These are phyloP conservation scores for Casuarius casuarius DNA, from an alignment of 2,113 vertebrate genomes.

Conservation along the genomic window DNA sequence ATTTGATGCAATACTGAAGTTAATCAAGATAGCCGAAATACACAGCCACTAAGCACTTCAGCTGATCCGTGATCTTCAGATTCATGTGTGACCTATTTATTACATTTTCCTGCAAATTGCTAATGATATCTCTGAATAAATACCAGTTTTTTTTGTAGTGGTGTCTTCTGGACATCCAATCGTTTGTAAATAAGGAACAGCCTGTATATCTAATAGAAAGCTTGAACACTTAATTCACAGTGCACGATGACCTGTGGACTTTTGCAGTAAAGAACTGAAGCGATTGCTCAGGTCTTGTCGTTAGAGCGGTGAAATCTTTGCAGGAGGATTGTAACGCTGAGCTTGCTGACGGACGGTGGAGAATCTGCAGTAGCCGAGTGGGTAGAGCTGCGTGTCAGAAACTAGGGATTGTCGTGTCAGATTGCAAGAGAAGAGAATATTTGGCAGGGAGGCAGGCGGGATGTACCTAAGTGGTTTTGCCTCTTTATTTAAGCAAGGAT, in stretches of 20 bases:
- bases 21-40: neutral
- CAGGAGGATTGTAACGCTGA: neutral
- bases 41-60: neutral
- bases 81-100: neutral
- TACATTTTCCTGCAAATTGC: neutral
- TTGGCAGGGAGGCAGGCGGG: neutral
- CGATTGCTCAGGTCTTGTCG: neutral
- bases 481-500: neutral
- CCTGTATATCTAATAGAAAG: neutral
- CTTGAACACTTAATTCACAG: neutral
- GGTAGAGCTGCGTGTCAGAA: neutral
- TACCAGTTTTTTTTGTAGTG: neutral
- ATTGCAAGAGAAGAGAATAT: neutral
- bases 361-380: neutral
- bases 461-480: neutral
- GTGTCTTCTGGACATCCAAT: neutral
- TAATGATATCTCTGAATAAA: slow-evolving; percentile 18
- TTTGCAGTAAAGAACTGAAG: neutral
- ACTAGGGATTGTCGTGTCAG: neutral
- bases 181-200: neutral
- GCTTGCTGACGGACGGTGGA: fast-evolving
- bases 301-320: neutral
- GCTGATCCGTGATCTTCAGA: neutral
- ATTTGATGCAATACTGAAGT: slow-evolving; percentile 53
- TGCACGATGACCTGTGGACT: neutral